phyloP scores from a whole-genome alignment of 2,797 vertebrate species.

The Xenentodon cancila region DNA sequence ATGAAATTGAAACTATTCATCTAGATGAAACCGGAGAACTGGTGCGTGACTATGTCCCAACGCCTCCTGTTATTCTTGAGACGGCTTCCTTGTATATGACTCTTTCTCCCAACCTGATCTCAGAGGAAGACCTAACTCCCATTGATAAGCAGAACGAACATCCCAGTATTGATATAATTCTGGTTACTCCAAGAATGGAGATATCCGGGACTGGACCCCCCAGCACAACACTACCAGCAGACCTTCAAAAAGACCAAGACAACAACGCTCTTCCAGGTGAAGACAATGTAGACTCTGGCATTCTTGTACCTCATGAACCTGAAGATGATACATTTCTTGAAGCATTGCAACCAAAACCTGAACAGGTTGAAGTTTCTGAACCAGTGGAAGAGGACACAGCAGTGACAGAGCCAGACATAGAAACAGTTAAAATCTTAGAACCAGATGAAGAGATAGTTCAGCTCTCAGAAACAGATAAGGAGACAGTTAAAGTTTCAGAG shows the following conservation, averaged over 20 bases:
- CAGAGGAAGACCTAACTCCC: conserved; percentile 51
- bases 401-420: conserved; percentile 4
- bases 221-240: conserved; percentile 43
- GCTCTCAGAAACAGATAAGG: not conserved
- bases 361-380: conserved; percentile 13
- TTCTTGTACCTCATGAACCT: not conserved
- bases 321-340: conserved; percentile 8
- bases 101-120: conserved; percentile 61
- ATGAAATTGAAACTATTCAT: conserved; percentile 74
- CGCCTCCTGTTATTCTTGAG: conserved; percentile 27
- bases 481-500: not conserved
- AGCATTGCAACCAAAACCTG: conserved; percentile 14
- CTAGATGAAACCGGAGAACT: conserved; percentile 70
- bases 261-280: conserved; percentile 52
- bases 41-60: conserved; percentile 61
- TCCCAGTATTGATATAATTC: conserved; percentile 35
- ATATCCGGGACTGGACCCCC: not conserved
- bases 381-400: not conserved
- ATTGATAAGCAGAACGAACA: conserved; percentile 29
- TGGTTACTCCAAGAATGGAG: conserved; percentile 33
- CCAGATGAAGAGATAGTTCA: not conserved
- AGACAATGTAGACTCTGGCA: not conserved
- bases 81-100: conserved; percentile 22
- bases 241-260: conserved; percentile 33
- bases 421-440: conserved; percentile 1